These are phyloP conservation scores for Etheostoma spectabile DNA, from an alignment of 2,113 vertebrate species.

Conservation along the genomic window DNA sequence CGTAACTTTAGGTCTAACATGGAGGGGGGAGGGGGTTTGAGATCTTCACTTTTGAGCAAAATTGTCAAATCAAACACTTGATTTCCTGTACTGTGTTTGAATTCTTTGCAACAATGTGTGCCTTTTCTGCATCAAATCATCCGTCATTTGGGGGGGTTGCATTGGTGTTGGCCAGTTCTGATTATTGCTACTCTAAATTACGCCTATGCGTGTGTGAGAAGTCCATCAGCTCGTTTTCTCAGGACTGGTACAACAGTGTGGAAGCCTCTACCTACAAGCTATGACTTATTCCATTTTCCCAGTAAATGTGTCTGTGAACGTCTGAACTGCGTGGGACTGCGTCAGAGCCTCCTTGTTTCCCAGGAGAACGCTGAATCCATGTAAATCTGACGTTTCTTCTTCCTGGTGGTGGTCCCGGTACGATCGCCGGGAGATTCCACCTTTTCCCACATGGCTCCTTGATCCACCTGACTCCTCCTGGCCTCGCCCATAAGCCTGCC, in stretches of 20 bases:
- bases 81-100: no score
- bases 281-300: not conserved
- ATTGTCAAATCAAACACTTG: no score
- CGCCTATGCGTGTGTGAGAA: slow-evolving; percentile 39
- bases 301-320: slow-evolving; percentile 29
- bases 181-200: no score
- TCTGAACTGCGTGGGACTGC: slow-evolving; percentile 7
- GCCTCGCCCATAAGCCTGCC: slow-evolving; percentile 75
- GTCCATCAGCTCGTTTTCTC: slow-evolving; percentile 46
- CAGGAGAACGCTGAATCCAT: slow-evolving; percentile 78
- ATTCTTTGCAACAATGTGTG: no score
- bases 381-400: slow-evolving; percentile 68
- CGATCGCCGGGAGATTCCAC: slow-evolving; percentile 77
- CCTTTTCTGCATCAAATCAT: no score
- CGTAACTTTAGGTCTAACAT: no score
- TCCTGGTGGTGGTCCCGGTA: slow-evolving; percentile 76
- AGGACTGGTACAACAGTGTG: slow-evolving; percentile 24
- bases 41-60: no score
- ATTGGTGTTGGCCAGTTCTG: no score
- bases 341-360: slow-evolving; percentile 70
- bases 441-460: slow-evolving; percentile 80
- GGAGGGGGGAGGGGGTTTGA: no score
- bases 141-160: no score
- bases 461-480: slow-evolving; percentile 74
- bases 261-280: not conserved